Evolutionary conservation across 2,888 invertebrate species (phyloP), one percentile per base, ranked within the genome.

Genomic region (Penaeus monodon): DNA sequence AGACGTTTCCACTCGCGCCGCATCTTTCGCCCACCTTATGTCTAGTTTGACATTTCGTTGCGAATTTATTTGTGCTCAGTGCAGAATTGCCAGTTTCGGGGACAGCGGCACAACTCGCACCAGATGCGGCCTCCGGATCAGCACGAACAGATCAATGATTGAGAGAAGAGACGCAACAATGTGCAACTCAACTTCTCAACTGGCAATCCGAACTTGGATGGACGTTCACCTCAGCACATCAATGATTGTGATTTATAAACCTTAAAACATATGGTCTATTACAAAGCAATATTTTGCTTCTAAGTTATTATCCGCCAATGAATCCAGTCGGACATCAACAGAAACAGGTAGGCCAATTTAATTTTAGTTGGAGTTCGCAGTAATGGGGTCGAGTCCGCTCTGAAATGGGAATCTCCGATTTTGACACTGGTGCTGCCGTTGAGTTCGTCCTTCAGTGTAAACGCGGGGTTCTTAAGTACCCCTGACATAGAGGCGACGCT

Each of bases 401-500:
- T 80, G 85, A 64, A 80, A 79, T 85, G 85, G 85, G 80, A 85
- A 57, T 79, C 73, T 80, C 80, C 57, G 79, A 68, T 80, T 79
- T 85, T 85, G 80, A 85, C 80, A 85, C 73, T 74, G 79, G 79
- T 73, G 57, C 64, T 57, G 85, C 74, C 38, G 73, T 73, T 68
- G 79, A 64, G 70, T 79, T 85, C 85, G 85, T 85, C 85, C 85
- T 85, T 85, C 85, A 85, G 79, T 79, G 79, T 80, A 85, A 85
- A 79, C 85, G 85, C 57, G 79, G 70, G 79, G 70, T 79, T 73
- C 85, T 64, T 85, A 70, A 85, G 85, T 78, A 79, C 79, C 85
- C 85, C 79, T 85, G 85, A 85, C 85, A 79, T 85, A 85, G 79
- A 85, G 85, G 85, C 85, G 85, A 79, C 63, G 79, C 57, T n/a